These are phyloP conservation scores for Melanchra persicariae DNA, from an alignment of 2,888 invertebrate genomes.

Conservation along the genomic window DNA sequence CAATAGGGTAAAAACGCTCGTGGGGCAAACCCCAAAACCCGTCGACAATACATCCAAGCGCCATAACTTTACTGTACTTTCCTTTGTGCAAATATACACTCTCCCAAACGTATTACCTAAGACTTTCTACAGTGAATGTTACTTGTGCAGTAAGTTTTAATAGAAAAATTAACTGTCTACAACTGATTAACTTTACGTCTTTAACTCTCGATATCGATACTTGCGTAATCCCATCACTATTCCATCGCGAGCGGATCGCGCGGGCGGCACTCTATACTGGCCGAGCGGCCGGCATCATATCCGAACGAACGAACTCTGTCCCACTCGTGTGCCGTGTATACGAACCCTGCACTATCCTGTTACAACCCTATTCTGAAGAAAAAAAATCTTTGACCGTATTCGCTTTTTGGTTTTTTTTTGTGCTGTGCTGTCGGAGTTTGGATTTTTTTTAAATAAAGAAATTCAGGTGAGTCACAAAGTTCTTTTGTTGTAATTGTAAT, in stretches of 20 bases:
- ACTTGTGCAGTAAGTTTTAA: background rate
- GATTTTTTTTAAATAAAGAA: constrained; percentile 56
- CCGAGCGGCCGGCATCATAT: constrained; percentile 88
- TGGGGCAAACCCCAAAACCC: constrained; percentile 25
- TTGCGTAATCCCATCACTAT: constrained; percentile 72
- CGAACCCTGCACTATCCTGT: constrained; percentile 77
- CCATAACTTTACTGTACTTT: constrained; percentile 1
- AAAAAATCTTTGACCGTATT: constrained; percentile 18
- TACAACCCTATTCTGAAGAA: constrained; percentile 63
- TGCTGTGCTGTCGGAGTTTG: constrained; percentile 66
- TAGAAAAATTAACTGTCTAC: background rate
- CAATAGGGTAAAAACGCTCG: background rate
- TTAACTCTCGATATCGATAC: constrained; percentile 68
- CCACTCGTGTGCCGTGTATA: constrained; percentile 84
- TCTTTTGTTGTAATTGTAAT: background rate
- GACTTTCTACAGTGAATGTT: background rate
- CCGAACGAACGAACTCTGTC: constrained; percentile 88
- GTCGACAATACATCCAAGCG: too few species aligned
- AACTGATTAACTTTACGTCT: background rate
- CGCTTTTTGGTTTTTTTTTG: constrained; percentile 51
- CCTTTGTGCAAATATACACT: too few species aligned
- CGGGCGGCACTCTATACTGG: constrained; percentile 78
- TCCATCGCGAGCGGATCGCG: constrained; percentile 72
- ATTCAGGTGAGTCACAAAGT: constrained; percentile 61
- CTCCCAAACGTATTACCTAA: background rate